phyloP scores from a whole-genome alignment of 2,888 invertebrate genomes.

The Lepeophtheirus nordmannii region DNA sequence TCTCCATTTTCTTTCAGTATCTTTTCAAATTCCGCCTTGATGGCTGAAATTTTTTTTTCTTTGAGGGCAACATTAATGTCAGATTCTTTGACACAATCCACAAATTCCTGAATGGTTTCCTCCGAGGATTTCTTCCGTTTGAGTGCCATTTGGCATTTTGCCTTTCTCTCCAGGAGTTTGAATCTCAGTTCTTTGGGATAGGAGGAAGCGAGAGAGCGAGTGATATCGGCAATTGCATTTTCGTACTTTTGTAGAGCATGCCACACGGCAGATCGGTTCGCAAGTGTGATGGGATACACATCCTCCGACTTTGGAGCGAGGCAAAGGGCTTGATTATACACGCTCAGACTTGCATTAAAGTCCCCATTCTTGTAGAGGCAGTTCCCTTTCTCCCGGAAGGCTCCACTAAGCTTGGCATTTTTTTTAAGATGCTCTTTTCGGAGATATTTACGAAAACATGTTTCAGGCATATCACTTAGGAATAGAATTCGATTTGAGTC shows the following conservation, averaged over 20 bases:
- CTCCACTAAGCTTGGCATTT: neutral
- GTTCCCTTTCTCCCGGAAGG: constrained; percentile 2
- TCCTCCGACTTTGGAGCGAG: neutral
- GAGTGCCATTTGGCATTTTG: neutral
- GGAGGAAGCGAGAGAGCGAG: neutral
- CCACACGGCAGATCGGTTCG: constrained; percentile 4
- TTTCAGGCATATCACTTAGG: neutral
- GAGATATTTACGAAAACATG: constrained; percentile 9
- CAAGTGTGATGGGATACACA: neutral
- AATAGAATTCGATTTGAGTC: neutral
- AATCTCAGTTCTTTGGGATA: neutral
- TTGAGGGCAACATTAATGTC: neutral
- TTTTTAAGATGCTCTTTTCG: neutral
- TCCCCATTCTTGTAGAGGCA: constrained; percentile 8
- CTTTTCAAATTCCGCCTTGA: constrained; percentile 1
- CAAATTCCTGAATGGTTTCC: neutral
- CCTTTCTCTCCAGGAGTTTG: constrained; percentile 4
- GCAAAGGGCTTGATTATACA: constrained; percentile 2
- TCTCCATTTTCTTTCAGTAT: neutral
- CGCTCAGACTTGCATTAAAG: neutral
- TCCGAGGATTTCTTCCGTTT: neutral
- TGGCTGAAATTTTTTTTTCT: neutral
- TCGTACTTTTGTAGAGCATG: neutral
- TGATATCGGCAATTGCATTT: neutral
- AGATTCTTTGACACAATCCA: neutral